Base-by-base conservation (phyloP, 1,140 invertebrate genomes). In the Ladona fulva region DNA sequence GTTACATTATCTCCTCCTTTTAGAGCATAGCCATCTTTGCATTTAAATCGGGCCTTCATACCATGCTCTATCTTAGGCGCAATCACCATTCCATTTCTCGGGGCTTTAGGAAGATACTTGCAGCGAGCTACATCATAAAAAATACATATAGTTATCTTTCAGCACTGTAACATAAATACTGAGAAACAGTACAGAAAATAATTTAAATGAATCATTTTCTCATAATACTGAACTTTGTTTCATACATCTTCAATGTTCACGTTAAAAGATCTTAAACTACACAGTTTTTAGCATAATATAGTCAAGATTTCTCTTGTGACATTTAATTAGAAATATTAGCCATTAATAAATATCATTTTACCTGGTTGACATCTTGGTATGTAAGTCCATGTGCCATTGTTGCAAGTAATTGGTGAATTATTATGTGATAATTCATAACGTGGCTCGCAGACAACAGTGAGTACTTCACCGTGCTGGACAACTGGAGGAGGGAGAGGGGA, bases 21-120 rank as follows among this genome's bases (percentile, higher is more conserved):
- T 16, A 98, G 83, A 74, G 91, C 89, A 82, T 90, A 99, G 0
- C 97, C 97, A 82, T 97, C 95, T 83, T 94, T 94, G 83, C 97
- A 99, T 80, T 93, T 91, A 84, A 96, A 98, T 11, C 93, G 87
- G 0, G 96, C 97, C 82, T 92, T 92, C 91, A 97, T 95, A 0
- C 95, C 95, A 82, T 99, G 97, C 79, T 97, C 95, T 1, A 95
- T 96, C 83, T 97, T 97, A 0, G 96, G 96, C 0, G 97, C 97
- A 76, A 99, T 93, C 0, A 98, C 95, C 90, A 97, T 95, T 0
- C 97, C 97, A 81, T 98, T 93, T 59, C 93, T 91, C 0, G 97
- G 95, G 10, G 91, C 86, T 80, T 90, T 92, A 0, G 97, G 97
- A 85, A 98, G 90, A 81, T 90, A 90, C 84, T 96, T 96, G 84